These are phyloP conservation scores for Willisornis vidua DNA, from an alignment of 2,113 vertebrate genomes.

Conservation along the genomic window DNA sequence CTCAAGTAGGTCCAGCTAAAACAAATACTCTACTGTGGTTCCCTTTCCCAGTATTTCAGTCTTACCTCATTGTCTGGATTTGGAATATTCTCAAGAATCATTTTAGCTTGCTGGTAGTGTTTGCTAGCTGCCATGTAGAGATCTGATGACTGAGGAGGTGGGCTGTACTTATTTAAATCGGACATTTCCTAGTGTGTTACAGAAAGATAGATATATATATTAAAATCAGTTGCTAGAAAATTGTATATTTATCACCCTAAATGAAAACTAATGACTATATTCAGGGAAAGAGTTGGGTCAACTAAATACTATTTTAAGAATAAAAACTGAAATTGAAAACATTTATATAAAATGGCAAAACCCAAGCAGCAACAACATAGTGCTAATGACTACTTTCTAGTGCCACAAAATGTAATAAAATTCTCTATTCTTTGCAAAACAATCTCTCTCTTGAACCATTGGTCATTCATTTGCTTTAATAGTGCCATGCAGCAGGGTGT, in stretches of 20 bases:
- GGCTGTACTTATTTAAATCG: conserved; percentile 97
- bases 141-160: conserved; percentile 93
- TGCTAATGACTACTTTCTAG: not conserved
- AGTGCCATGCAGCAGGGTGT: not conserved
- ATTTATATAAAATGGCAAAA: not conserved
- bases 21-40: not conserved
- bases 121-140: conserved; percentile 98
- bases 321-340: not conserved
- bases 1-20: not conserved
- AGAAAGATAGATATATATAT: conserved; percentile 12
- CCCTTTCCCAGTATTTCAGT: not conserved
- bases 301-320: not conserved
- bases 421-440: not conserved
- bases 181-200: conserved; percentile 91
- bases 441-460: not conserved
- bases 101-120: conserved; percentile 98
- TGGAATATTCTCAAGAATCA: conserved; percentile 95
- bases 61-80: conserved; percentile 93
- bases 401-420: not conserved
- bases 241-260: not conserved
- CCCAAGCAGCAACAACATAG: not conserved
- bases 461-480: not conserved
- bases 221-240: not conserved
- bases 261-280: not conserved
- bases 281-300: not conserved